Percentiles rank a stretch among this genome's conserved stretches.
phyloP scores from a whole-genome alignment of 2,113 vertebrate genomes.

The Corythaeola cristata region DNA sequence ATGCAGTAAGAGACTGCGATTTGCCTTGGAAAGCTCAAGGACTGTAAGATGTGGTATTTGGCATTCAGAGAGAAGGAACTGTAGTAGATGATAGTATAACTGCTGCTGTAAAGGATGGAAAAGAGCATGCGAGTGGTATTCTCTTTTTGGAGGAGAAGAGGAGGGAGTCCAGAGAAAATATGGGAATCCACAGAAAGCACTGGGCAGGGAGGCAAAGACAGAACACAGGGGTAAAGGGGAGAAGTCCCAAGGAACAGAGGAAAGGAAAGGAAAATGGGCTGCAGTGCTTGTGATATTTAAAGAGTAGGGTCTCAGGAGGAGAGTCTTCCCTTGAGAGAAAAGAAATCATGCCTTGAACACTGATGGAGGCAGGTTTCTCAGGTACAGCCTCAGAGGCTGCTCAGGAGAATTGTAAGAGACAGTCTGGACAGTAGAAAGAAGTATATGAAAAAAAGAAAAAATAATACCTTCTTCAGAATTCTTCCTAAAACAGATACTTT shows the following conservation, averaged over 20 bases:
- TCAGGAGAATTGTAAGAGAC: not conserved
- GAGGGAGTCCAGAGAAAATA: not conserved
- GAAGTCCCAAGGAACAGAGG: not conserved
- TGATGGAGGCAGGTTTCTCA: not conserved
- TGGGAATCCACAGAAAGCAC: not conserved
- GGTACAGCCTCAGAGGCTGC: not conserved
- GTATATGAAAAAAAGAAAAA: not conserved
- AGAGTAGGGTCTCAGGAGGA: not conserved
- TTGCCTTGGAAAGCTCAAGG: slow-evolving; percentile 4
- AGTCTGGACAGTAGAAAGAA: not conserved
- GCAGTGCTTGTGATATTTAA: not conserved
- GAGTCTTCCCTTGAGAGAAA: not conserved
- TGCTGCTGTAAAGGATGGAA: not conserved
- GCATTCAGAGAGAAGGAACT: not conserved
- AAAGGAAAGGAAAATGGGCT: not conserved
- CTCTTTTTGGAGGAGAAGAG: not conserved
- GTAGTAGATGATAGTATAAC: not conserved
- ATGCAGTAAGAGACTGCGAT: not conserved
- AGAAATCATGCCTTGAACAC: not conserved
- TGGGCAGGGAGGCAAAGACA: not conserved
- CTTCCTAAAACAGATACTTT: not conserved
- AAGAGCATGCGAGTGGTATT: not conserved
- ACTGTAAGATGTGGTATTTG: not conserved
- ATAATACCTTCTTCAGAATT: not conserved
- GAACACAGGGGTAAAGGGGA: not conserved